phyloP scores from a whole-genome alignment of 64 coral and sea anemone genomes.

The Montipora cactus region DNA sequence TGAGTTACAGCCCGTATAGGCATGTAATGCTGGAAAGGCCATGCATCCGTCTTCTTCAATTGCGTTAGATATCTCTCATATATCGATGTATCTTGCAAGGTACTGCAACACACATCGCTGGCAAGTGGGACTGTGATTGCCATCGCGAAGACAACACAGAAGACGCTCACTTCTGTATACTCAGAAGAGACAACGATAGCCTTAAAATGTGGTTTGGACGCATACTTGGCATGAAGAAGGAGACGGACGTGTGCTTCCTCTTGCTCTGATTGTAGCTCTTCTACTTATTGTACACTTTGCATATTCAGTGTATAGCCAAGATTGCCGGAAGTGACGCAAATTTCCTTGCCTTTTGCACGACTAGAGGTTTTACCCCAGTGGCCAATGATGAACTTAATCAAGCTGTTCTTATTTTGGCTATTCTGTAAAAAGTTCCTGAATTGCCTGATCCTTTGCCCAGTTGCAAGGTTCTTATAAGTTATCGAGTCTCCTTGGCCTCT shows the following conservation, averaged over 20 bases:
- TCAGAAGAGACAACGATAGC: too few species aligned
- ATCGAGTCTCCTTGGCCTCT: neutral
- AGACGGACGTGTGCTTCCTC: too few species aligned
- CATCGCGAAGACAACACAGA: neutral
- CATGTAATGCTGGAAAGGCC: conserved; percentile 14
- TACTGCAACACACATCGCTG: conserved; percentile 19
- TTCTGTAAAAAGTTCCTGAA: neutral
- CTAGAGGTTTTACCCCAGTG: conserved; percentile 9
- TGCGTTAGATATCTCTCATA: conserved; percentile 17
- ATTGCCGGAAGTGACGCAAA: too few species aligned
- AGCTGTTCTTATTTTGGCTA: conserved; percentile 13
- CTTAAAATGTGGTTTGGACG: too few species aligned
- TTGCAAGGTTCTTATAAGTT: neutral
- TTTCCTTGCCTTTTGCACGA: neutral
- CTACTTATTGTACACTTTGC: too few species aligned
- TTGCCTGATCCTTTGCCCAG: neutral
- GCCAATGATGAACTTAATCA: conserved; percentile 13
- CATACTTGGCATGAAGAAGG: too few species aligned
- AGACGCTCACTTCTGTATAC: neutral
- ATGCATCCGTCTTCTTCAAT: neutral
- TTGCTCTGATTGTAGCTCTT: too few species aligned
- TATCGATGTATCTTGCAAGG: conserved; percentile 27
- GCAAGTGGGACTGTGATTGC: neutral
- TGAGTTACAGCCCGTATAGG: conserved; percentile 51
- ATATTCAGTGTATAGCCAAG: too few species aligned